Base-by-base conservation (phyloP, 2,888 invertebrate genomes). In the Tenthredo amoena region DNA sequence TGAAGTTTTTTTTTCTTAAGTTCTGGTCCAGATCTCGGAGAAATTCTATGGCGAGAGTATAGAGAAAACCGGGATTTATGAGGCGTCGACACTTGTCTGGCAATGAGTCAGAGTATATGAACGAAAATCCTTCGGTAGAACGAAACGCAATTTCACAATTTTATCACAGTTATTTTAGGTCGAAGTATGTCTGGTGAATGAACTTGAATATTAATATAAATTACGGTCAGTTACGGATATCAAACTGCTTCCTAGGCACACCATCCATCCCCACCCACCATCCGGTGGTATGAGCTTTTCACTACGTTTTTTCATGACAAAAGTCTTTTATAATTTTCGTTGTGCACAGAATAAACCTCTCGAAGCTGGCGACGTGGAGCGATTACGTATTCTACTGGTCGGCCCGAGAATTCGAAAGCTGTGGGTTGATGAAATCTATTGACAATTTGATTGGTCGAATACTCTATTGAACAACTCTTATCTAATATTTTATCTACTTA, bases 241-340 rank as follows among this genome's bases (percentile, higher is more conserved):
- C 92, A 97, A 94, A 93, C 97, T 97, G 90, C 97, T 97, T 91
- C 97, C 97, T 88, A 97, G 94, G 89, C 97, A 97, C 87, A 97
- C 97, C 94, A 97, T 95, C 96, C 96, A 96, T 18, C 96, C 96
- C 92, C 95, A 96, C 15, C 96, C 96, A 86, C 96, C 96, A 89
- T 96, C 95, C 0, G 96, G 96, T 50, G 96, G 95, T 86, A 95
- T 94, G 50, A 91, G 87, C 86, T 91, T 90, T 37, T n/a, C 26
- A 81, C 21, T 26, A 0, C 55, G 50, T 18, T 21, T 55, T 31
- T 26, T 9, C n/a, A 21, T 77, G 9, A 55, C 98, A 97, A 98
- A 55, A 55, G 1, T n/a, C 0, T 55, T 55, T 7, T 55, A n/a
- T 55, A 55, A 55, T 55, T 55, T n/a, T 55, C n/a, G 6, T n/a